Percentiles rank a stretch among this genome's conserved stretches.
These are phyloP conservation scores for Galeopterus variegatus DNA, from an alignment of 2,113 vertebrate genomes.

Conservation along the genomic window DNA sequence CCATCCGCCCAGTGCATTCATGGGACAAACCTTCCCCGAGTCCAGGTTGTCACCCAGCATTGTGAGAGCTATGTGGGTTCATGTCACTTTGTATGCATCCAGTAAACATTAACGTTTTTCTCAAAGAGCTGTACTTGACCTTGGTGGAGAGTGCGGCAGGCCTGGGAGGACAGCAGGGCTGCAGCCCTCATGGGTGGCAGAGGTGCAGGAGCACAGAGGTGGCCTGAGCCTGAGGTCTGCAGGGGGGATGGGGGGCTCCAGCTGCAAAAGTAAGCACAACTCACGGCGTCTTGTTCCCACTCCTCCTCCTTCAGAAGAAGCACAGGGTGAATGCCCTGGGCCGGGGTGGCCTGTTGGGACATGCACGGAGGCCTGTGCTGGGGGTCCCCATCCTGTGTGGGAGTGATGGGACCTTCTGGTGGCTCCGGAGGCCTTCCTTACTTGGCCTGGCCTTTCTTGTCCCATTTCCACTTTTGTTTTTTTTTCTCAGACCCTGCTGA, in stretches of 20 bases:
- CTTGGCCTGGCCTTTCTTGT: background rate
- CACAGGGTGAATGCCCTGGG: background rate
- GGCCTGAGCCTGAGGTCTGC: too few species aligned
- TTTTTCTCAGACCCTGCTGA: background rate
- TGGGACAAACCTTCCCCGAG: fast-evolving
- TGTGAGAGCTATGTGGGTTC: fast-evolving
- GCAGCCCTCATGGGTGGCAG: too few species aligned
- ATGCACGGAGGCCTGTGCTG: background rate
- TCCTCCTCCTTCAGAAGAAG: background rate
- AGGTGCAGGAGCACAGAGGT: background rate
- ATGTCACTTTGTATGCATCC: fast-evolving
- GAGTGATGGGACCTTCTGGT: background rate
- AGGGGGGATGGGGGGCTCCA: too few species aligned
- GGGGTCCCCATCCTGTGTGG: background rate
- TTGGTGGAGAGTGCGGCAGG: background rate
- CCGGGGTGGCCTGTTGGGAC: background rate
- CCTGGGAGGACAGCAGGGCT: background rate
- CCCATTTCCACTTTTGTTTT: background rate
- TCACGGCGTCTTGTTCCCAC: background rate
- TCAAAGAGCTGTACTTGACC: background rate
- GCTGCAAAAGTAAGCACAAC: fast-evolving
- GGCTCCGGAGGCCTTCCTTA: background rate
- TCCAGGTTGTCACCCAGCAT: fast-evolving
- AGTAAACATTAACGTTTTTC: fast-evolving
- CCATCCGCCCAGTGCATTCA: fast-evolving